These are phyloP conservation scores for Sebastes schlegelii DNA, from an alignment of 2,113 vertebrate species.

Conservation along the genomic window DNA sequence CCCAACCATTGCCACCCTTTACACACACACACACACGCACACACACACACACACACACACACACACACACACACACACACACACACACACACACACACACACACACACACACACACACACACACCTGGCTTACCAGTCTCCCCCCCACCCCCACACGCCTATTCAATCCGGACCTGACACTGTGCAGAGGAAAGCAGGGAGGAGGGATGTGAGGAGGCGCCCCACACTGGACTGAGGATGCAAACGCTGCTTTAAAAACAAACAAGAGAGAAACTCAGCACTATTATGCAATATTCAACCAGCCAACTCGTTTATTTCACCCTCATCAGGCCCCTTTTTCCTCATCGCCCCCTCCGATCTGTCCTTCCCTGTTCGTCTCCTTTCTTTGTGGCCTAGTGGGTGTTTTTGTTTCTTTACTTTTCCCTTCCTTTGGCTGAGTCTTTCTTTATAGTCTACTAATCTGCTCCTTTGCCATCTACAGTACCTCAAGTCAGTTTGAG, in stretches of 20 bases:
- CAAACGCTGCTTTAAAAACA: conserved; percentile 82
- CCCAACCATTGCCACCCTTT: conserved; percentile 58
- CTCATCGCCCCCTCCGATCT: conserved; percentile 56
- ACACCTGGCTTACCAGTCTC: no score
- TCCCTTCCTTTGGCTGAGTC: conserved; percentile 75
- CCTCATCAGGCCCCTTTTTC: conserved; percentile 71
- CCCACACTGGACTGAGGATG: conserved; percentile 80
- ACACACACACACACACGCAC: conserved; percentile 79
- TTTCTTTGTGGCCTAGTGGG: conserved; percentile 52
- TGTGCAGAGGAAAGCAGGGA: conserved; percentile 86
- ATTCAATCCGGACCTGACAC: conserved; percentile 88
- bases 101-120: conserved; percentile 67
- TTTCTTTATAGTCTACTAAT: conserved; percentile 60
- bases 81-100: conserved; percentile 76
- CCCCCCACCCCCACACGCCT: conserved; percentile 71
- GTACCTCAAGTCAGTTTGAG: conserved; percentile 82
- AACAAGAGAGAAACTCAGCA: conserved; percentile 87
- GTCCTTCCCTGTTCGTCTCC: conserved; percentile 39
- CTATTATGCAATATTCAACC: conserved; percentile 99
- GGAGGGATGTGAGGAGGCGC: conserved; percentile 70
- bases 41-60: conserved; percentile 67
- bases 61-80: conserved; percentile 67
- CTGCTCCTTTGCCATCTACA: conserved; percentile 65
- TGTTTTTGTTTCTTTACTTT: conserved; percentile 72
- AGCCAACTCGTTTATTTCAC: conserved; percentile 90